phyloP scores from a whole-genome alignment of 2,113 vertebrate species.

The Cyphomyrus plagiostoma region DNA sequence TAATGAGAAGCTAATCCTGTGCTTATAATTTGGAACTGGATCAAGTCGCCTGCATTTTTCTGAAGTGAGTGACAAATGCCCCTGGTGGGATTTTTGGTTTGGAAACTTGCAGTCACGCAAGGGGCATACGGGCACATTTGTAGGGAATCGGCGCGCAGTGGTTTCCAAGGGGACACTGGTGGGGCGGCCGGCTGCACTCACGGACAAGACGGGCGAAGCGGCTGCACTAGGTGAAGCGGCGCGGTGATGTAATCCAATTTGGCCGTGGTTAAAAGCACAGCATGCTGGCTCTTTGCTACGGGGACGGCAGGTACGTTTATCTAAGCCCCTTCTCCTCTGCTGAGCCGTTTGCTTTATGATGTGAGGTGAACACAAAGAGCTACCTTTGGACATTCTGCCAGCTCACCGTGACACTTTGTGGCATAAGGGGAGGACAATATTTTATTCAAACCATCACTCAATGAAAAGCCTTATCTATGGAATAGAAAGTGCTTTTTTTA shows the following conservation, averaged over 20 bases:
- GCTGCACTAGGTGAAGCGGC: neutral
- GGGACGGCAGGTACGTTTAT: conserved; percentile 2
- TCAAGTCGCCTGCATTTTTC: neutral
- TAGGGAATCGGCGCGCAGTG: neutral
- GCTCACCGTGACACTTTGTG: neutral
- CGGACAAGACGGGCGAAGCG: neutral
- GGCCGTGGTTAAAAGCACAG: neutral
- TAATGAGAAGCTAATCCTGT: neutral
- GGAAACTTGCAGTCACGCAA: neutral
- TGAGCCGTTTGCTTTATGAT: neutral
- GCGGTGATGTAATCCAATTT: conserved; percentile 6
- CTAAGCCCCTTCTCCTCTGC: neutral
- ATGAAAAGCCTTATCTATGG: neutral
- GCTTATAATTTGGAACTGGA: neutral
- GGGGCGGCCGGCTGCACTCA: neutral
- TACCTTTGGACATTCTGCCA: neutral
- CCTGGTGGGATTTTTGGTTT: neutral
- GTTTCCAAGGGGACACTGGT: neutral
- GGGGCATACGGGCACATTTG: neutral
- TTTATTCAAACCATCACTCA: neutral
- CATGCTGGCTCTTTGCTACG: neutral
- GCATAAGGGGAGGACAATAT: neutral
- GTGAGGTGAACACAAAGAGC: neutral
- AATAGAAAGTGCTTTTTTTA: neutral
- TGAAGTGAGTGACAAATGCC: neutral